Percentiles rank a stretch among this genome's conserved stretches.
Conservation (phyloP, 2,888 invertebrate species). For the Clusia tigrina region DNA sequence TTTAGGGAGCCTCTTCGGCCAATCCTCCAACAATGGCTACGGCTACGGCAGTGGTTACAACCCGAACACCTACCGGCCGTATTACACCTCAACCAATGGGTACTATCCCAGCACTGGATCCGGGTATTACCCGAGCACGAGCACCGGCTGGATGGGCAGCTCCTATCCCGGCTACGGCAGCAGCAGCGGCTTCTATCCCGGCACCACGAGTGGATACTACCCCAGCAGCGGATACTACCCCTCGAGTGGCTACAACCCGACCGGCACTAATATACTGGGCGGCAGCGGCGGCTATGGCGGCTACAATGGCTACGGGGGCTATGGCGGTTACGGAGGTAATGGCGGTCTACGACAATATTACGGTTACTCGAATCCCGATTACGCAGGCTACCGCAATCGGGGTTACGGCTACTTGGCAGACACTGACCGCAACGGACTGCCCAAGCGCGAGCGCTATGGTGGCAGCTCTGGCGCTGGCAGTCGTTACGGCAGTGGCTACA, state of each 20-base stretch:
- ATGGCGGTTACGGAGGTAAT: slow-evolving; percentile 71
- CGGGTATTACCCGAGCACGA: slow-evolving; percentile 32
- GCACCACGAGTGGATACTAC: slow-evolving; percentile 24
- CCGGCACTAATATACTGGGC: slow-evolving; percentile 61
- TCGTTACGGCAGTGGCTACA: not conserved
- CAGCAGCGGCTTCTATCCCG: slow-evolving; percentile 16
- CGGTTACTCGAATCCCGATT: slow-evolving; percentile 69
- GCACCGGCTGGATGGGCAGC: slow-evolving; percentile 16
- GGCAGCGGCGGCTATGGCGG: slow-evolving; percentile 66
- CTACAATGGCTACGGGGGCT: slow-evolving; percentile 71
- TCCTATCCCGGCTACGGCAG: slow-evolving; percentile 7
- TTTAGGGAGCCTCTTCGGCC: slow-evolving; percentile 62
- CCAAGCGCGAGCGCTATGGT: slow-evolving; percentile 31
- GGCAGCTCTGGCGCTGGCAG: not conserved
- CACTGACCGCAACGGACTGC: slow-evolving; percentile 59
- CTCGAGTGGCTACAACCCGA: slow-evolving; percentile 51
- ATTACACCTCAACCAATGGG: slow-evolving; percentile 29
- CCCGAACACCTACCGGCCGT: slow-evolving; percentile 35
- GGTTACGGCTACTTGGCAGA: slow-evolving; percentile 69
- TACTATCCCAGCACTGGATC: slow-evolving; percentile 31
- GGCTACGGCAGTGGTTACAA: slow-evolving; percentile 37
- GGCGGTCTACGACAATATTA: slow-evolving; percentile 69
- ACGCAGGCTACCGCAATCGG: slow-evolving; percentile 68
- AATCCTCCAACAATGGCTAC: slow-evolving; percentile 33
- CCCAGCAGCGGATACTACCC: slow-evolving; percentile 27